Base-by-base conservation (phyloP, 1,140 invertebrate genomes). In the Ceratina japonica region DNA sequence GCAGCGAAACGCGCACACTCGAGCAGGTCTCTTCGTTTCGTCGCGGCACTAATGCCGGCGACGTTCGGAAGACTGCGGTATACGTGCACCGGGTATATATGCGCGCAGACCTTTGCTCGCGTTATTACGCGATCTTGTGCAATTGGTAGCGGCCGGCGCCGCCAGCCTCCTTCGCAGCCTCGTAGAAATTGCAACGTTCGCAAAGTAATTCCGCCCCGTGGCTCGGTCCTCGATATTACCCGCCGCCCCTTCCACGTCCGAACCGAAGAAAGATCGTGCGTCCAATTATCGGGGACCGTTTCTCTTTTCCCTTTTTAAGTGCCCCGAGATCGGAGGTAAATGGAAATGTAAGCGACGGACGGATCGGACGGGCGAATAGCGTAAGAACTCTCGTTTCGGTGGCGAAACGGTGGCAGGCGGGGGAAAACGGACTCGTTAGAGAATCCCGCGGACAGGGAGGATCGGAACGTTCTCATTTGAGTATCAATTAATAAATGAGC, bases 81-180 rank as follows among this genome's bases (percentile, higher is more conserved):
- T 51, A 78, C 61, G 10, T 63, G 62, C 3, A 54, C 16, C 37
- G 5, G 37, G 59, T 20, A 72, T 58, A 52, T 72, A 73, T 64
- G 62, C 44, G 37, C 20, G 18, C 27, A 15, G 18, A 22, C 69
- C 16, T 37, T 71, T 66, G 16, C 31, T 56, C 81, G 80, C 16
- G 24, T 75, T 84, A 80, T 84, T 84, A 83, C 76, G 56, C 68
- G 82, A 84, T 84, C 82, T 84, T 72, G 81, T 83, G 82, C 82
- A 84, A 84, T 68, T 79, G 75, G 49, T 72, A 63, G 56, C 80
- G 44, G 31, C 76, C 54, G 72, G 76, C 82, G 71, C 80, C 82
- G 71, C 80, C 76, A 75, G 64, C 61, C 74, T 52, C 75, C 74
- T 58, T 61, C 56, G 37, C 64, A 61, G 58, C 64, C 44, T 58